These are phyloP conservation scores for Tamandua tetradactyla DNA, from an alignment of 2,797 vertebrate genomes.

Conservation along the genomic window DNA sequence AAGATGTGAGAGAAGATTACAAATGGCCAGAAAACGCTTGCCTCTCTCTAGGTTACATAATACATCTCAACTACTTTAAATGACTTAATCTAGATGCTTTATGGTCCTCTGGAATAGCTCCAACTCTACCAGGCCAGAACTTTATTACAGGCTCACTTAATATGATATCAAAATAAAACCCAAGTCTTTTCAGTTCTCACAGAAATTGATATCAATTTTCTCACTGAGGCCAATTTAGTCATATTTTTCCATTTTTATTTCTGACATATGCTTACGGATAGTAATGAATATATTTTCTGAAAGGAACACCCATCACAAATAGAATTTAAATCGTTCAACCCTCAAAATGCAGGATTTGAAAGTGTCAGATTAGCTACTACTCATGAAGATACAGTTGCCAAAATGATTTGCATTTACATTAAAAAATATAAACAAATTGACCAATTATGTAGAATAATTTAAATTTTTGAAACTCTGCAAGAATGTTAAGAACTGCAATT, in stretches of 20 bases:
- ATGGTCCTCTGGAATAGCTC: not conserved
- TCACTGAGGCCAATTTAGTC: not conserved
- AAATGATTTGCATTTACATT: conserved; percentile 65
- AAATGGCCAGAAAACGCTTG: not conserved
- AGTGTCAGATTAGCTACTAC: conserved; percentile 43
- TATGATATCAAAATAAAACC: not conserved
- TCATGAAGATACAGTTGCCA: conserved; percentile 58
- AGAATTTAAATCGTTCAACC: conserved; percentile 46
- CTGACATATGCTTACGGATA: not conserved
- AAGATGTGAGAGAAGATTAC: not conserved
- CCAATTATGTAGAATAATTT: conserved; percentile 19
- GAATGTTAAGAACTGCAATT: conserved; percentile 77
- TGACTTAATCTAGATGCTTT: not conserved
- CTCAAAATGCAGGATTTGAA: conserved; percentile 21
- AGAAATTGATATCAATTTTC: conserved; percentile 8
- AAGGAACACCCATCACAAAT: not conserved
- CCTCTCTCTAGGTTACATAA: not conserved
- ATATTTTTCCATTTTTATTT: not conserved
- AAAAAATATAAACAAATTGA: conserved; percentile 48
- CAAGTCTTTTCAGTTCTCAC: not conserved
- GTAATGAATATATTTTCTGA: not conserved
- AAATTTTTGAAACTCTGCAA: conserved; percentile 71
- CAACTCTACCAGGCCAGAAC: not conserved
- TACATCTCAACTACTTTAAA: not conserved
- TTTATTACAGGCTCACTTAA: not conserved